Evolutionary conservation across 2,797 vertebrate species (phyloP).

Genomic region (Limnodromus scolopaceus): DNA sequence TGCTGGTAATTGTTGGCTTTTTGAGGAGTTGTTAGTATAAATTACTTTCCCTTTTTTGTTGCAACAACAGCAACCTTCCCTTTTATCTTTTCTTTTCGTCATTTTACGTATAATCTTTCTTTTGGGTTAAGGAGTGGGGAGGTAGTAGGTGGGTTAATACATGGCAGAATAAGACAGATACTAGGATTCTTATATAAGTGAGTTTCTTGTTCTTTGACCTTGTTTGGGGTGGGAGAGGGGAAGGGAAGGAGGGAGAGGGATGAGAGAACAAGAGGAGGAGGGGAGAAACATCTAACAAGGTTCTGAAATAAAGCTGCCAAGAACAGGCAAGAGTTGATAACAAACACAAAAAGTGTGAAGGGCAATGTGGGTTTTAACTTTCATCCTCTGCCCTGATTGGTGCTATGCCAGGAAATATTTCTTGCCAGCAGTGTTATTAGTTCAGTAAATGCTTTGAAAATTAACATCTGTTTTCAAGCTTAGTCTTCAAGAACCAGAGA

Average conservation of each 20-base stretch:
- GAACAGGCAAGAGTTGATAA: conserved; percentile 59
- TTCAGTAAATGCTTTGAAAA: conserved; percentile 69
- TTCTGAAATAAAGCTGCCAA: conserved; percentile 62
- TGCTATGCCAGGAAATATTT: conserved; percentile 39
- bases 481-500: conserved; percentile 47
- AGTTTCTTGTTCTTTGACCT: conserved; percentile 39
- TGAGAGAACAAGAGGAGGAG: conserved; percentile 1
- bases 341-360: conserved; percentile 59
- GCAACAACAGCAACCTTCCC: not conserved
- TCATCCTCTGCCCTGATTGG: conserved; percentile 62
- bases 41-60: not conserved
- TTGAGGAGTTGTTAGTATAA: not conserved
- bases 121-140: not conserved
- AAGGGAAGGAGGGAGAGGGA: not conserved
- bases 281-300: not conserved
- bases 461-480: conserved; percentile 65
- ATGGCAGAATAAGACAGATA: not conserved
- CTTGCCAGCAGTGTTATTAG: conserved; percentile 66
- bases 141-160: not conserved
- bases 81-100: not conserved
- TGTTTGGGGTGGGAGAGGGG: not conserved
- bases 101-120: not conserved
- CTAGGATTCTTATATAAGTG: not conserved
- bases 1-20: not conserved
- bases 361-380: conserved; percentile 63